A percentile compares a stretch with the other conserved stretches of the same genome.
Evolutionary conservation across 2,888 invertebrate species (phyloP).

Genomic region (Drosophila limbata): DNA sequence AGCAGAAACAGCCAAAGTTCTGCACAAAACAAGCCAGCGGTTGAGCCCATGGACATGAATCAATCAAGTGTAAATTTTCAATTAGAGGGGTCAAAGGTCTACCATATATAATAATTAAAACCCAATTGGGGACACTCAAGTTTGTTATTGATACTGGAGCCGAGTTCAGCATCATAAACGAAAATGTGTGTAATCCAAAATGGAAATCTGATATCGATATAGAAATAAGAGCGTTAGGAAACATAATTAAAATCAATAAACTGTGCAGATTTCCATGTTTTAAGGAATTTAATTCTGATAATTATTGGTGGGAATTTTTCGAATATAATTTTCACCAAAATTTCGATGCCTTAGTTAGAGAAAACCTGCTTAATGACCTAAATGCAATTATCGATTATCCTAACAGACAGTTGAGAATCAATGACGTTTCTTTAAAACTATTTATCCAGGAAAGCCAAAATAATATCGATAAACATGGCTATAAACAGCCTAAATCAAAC

Average conservation of each 20-base stretch:
- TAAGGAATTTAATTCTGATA: neutral
- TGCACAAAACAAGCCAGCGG: too few species aligned
- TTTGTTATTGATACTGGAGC: too few species aligned
- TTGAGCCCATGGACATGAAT: too few species aligned
- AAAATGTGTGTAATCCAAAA: neutral
- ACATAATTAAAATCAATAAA: neutral
- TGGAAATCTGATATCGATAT: neutral
- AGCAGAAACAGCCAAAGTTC: too few species aligned
- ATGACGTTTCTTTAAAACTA: neutral
- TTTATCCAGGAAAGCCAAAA: neutral
- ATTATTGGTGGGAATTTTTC: neutral
- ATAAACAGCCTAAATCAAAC: neutral
- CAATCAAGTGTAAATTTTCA: too few species aligned
- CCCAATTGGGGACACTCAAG: too few species aligned
- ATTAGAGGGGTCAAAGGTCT: too few species aligned
- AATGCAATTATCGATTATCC: slow-evolving; percentile 1
- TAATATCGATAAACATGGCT: neutral
- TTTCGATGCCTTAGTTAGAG: neutral
- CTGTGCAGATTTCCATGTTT: neutral
- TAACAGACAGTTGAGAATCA: neutral
- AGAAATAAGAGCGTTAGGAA: neutral
- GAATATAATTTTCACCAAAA: slow-evolving; percentile 1
- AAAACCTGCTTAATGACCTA: neutral
- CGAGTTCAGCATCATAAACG: slow-evolving; percentile 3
- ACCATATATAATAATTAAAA: too few species aligned